Evolutionary conservation across 2,113 vertebrate species (phyloP), one percentile per base, ranked within the genome.

Genomic region (Motacilla alba): DNA sequence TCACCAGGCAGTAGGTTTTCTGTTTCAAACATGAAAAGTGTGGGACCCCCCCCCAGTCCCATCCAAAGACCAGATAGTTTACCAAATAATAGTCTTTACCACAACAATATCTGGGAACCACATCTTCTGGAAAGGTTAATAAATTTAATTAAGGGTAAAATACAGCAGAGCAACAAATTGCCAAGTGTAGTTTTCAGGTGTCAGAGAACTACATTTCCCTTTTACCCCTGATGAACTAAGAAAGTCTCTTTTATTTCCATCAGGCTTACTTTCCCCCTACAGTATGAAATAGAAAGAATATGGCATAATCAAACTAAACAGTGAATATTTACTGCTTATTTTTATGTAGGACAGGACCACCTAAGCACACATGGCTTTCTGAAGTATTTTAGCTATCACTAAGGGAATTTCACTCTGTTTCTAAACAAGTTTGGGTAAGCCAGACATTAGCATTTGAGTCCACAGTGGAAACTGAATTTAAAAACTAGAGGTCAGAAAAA

Each of bases 391-490:
- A 52, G 13, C 9, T 33, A 2, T 39, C 17, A 15, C 35, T 22
- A 12, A 27, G 11, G 17, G 26, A 63, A 72, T 55, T 73, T 67
- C 30, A 10, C 18, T 60, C 26, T 59, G 33, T 31, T 83, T 70
- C 53, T 76, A 15, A 83, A 11, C 5, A 63, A 62, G 6, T 47
- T 35, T 52, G 31, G 10, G 8, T 35, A 47, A 41, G 12, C 6
- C 55, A 52, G 52, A 26, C 3, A 0, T 7, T 60, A 52, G 19
- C 0, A 1, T n/a, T 7, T 13, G 21, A 26, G 24, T 30, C 19
- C 30, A 60, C 3, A 7, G 3, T 50, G 7, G 18, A 82, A 76
- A 53, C 5, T 24, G 20, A 46, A 63, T 53, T 33, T 67, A 35
- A 44, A 74, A 85, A 26, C 13, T 39, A 17, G 13, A 35, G 12